Evolutionary conservation across 1,140 invertebrate species (phyloP).

Genomic region (Heliothis virescens): DNA sequence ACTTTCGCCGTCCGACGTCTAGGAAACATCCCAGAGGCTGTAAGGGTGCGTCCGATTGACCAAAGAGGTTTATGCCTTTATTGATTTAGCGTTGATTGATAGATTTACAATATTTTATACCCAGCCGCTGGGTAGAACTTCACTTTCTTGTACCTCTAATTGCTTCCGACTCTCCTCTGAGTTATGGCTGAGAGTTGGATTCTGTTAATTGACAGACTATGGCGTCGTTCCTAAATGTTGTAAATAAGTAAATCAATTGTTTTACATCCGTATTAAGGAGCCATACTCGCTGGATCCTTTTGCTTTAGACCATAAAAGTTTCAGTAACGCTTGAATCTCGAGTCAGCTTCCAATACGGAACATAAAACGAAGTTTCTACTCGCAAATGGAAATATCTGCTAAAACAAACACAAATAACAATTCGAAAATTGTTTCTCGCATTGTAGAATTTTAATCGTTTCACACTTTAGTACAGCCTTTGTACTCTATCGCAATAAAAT

Average conservation of each 20-base stretch:
- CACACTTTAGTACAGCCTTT: neutral
- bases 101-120: neutral
- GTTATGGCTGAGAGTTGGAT: neutral
- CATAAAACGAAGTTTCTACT: no score
- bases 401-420: no score
- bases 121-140: neutral
- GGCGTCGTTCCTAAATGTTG: no score
- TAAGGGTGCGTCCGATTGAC: constrained; percentile 25
- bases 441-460: neutral
- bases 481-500: neutral
- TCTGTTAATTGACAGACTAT: neutral
- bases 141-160: neutral
- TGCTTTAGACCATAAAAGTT: no score
- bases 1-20: constrained; percentile 66
- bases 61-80: constrained; percentile 18
- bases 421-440: neutral
- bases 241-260: no score
- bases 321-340: neutral
- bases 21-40: constrained; percentile 24
- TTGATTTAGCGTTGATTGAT: constrained; percentile 31
- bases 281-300: no score
- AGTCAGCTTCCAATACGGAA: neutral
- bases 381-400: no score
- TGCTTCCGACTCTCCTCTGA: neutral
- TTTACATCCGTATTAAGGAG: no score